Percentiles rank a stretch among this genome's conserved stretches.
Evolutionary conservation across 2,888 invertebrate genomes (phyloP).

Genomic region (Lampropteryx suffumata): DNA sequence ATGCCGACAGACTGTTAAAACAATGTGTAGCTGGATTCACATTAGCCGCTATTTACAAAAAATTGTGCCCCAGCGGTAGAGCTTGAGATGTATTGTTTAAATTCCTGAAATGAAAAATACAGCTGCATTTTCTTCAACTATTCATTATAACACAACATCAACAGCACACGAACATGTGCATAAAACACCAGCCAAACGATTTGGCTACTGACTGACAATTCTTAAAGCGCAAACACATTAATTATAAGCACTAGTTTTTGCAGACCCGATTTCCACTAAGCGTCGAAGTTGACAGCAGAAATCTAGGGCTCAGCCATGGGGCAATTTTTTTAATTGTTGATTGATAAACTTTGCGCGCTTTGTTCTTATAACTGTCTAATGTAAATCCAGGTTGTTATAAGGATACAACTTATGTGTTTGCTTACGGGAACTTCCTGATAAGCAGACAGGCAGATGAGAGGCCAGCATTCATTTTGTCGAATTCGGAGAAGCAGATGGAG

Average conservation of each 20-base stretch:
- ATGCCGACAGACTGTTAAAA: not conserved
- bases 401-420: not conserved
- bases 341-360: too few species aligned
- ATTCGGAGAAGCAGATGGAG: conserved; percentile 90
- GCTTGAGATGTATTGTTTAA: not conserved
- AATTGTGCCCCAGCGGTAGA: conserved; percentile 15
- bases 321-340: too few species aligned
- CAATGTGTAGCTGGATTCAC: conserved; percentile 5
- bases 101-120: conserved; percentile 15
- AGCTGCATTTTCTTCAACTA: conserved; percentile 11
- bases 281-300: too few species aligned
- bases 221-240: too few species aligned
- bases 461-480: conserved; percentile 90
- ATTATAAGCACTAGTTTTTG: too few species aligned
- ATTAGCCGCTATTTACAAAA: conserved; percentile 9
- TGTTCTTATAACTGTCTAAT: not conserved
- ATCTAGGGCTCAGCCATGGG: too few species aligned
- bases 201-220: too few species aligned
- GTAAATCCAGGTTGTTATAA: conserved; percentile 5
- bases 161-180: too few species aligned
- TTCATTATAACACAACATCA: not conserved
- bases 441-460: conserved; percentile 92
- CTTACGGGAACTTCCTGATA: conserved; percentile 68
- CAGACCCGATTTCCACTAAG: too few species aligned
- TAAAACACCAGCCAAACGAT: too few species aligned